These are phyloP conservation scores for Amphiprion ocellaris DNA, from an alignment of 2,113 vertebrate species.

Conservation along the genomic window DNA sequence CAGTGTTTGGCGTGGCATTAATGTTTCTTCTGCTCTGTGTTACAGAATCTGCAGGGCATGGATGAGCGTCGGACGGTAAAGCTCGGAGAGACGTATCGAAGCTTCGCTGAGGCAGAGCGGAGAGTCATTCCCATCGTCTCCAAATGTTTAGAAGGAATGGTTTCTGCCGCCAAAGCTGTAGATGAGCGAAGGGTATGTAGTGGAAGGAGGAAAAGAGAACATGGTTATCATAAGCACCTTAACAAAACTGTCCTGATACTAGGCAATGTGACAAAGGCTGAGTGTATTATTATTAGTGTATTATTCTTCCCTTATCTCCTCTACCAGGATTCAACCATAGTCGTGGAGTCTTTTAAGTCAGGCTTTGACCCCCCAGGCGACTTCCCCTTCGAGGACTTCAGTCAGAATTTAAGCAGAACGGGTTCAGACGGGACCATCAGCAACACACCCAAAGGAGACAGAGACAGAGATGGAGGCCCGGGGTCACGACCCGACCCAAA, in stretches of 20 bases:
- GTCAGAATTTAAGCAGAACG: slow-evolving; percentile 95
- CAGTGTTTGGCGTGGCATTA: neutral
- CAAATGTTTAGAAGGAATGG: slow-evolving; percentile 98
- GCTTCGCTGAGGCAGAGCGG: slow-evolving; percentile 96
- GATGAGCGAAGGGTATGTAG: slow-evolving; percentile 90
- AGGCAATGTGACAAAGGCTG: too few relatives aligned
- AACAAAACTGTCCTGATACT: neutral
- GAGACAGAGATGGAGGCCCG: slow-evolving; percentile 68
- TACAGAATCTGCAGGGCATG: slow-evolving; percentile 98
- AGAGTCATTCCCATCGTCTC: slow-evolving; percentile 96
- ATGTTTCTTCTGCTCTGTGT: neutral
- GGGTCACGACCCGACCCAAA: slow-evolving; percentile 90
- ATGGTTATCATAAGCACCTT: neutral
- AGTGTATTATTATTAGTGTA: too few relatives aligned
- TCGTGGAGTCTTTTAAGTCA: slow-evolving; percentile 98
- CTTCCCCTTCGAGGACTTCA: slow-evolving; percentile 98
- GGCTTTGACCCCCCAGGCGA: slow-evolving; percentile 96
- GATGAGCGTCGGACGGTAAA: slow-evolving; percentile 95
- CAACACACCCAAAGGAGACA: slow-evolving; percentile 89
- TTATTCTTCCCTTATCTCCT: neutral
- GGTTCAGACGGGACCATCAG: slow-evolving; percentile 96
- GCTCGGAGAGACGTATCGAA: slow-evolving; percentile 95
- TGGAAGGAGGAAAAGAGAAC: neutral
- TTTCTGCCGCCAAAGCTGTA: slow-evolving; percentile 95
- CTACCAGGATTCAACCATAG: slow-evolving; percentile 90